phyloP scores from a whole-genome alignment of 64 coral and sea anemone species.

The Montipora sp. region DNA sequence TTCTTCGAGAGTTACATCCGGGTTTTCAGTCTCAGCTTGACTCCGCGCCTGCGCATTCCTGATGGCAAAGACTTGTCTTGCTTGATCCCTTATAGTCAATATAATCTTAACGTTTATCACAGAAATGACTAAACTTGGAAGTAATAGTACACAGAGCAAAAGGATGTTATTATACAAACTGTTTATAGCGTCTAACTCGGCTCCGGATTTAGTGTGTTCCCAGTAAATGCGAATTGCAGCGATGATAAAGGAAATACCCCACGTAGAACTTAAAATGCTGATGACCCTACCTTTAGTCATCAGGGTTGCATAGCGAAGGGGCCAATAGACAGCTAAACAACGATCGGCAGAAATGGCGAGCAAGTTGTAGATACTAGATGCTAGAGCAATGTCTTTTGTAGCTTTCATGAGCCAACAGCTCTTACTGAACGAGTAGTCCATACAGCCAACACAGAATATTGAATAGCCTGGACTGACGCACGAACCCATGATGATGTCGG shows the following conservation, averaged over 20 bases:
- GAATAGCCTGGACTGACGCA: slow-evolving; percentile 68
- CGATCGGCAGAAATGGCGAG: slow-evolving; percentile 74
- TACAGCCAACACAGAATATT: slow-evolving; percentile 21
- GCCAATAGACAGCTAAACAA: slow-evolving; percentile 60
- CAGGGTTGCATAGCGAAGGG: slow-evolving; percentile 49
- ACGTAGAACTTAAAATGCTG: slow-evolving; percentile 39
- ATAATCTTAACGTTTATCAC: slow-evolving; percentile 53
- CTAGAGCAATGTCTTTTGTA: slow-evolving; percentile 57
- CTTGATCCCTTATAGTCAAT: slow-evolving; percentile 35
- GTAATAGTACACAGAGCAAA: slow-evolving; percentile 27
- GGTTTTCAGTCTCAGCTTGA: background rate
- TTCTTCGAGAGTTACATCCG: background rate
- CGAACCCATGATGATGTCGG: slow-evolving; percentile 67
- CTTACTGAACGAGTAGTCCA: background rate
- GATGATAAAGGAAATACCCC: slow-evolving; percentile 36
- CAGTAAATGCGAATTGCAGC: slow-evolving; percentile 45
- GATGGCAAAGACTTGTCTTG: background rate
- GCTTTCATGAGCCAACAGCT: slow-evolving; percentile 63
- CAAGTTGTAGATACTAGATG: slow-evolving; percentile 44
- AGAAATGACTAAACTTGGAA: slow-evolving; percentile 12
- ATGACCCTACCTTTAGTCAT: slow-evolving; percentile 41
- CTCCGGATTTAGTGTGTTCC: slow-evolving; percentile 11
- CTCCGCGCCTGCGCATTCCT: background rate
- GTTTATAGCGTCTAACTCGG: slow-evolving; percentile 7
- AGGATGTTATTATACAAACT: slow-evolving; percentile 64